Evolutionary conservation across 2,797 vertebrate genomes (phyloP), one percentile per base, ranked within the genome.

Genomic region (Gouania willdenowi): DNA sequence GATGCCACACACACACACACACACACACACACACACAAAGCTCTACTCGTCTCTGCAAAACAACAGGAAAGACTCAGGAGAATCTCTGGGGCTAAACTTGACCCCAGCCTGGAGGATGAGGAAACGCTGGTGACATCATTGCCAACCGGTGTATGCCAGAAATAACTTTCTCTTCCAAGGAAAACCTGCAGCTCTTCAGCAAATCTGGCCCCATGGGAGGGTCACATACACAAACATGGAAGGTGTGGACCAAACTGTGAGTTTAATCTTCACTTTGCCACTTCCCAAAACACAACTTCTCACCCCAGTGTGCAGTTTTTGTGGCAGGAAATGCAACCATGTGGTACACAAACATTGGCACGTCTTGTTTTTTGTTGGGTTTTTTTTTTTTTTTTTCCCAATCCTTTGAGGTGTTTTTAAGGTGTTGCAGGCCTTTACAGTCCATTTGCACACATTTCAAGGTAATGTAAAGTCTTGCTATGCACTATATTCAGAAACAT

Each of bases 51-150:
- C 75, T 69, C 67, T 58, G 31, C 68, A 61, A 41, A 78, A 84
- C 74, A 73, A 85, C 82, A 84, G 81, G 84, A 89, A 88, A 65
- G 58, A 72, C 71, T 70, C 54, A 8, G 29, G 56, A 71, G 71
- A 78, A 80, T 81, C 78, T 73, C 70, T 66, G 44, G 40, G 67
- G 66, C 59, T 74, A 64, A 75, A 71, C 71, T 66, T 72, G 76
- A 77, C 76, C 71, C 38, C 8, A 26, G 58, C 45, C 63, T 39
- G 44, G 77, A 81, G 64, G 77, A 79, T 41, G 51, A 76, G 83
- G 84, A 88, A 90, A 43, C 42, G 40, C 74, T 70, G 13, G 36
- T 81, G 82, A 81, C 82, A 76, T 85, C 86, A 79, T 60, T 53
- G 55, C 38, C 72, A 61, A 36, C 39, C 26, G 8, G 12, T 20